phyloP scores from a whole-genome alignment of 2,888 invertebrate genomes.

The Pachycephus smyrnensis region DNA sequence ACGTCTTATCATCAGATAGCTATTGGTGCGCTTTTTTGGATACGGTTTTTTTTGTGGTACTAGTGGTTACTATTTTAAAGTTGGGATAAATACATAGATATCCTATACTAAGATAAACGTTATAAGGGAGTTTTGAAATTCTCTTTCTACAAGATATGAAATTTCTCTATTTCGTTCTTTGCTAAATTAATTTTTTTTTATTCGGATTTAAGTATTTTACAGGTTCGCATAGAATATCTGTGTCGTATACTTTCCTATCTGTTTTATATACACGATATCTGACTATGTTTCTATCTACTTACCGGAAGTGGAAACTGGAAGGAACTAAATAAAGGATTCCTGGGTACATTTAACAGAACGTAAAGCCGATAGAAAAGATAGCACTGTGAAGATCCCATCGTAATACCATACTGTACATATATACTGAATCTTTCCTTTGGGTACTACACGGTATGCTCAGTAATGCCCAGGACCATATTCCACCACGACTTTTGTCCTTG shows the following conservation, averaged over 20 bases:
- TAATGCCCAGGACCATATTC: background rate
- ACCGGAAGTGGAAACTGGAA: background rate
- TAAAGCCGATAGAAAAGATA: slow-evolving; percentile 4
- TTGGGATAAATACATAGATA: too few species aligned
- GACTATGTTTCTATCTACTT: slow-evolving; percentile 2
- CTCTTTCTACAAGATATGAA: too few species aligned
- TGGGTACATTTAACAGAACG: slow-evolving; percentile 5
- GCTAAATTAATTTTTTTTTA: background rate
- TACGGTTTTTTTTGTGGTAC: too few species aligned
- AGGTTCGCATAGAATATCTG: background rate
- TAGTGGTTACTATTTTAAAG: too few species aligned
- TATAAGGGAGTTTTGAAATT: too few species aligned
- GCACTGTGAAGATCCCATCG: slow-evolving; percentile 1
- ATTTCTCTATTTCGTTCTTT: too few species aligned
- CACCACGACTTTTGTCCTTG: background rate
- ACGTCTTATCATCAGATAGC: too few species aligned
- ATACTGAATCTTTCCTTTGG: slow-evolving; percentile 12
- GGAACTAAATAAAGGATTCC: background rate
- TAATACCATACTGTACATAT: slow-evolving; percentile 26
- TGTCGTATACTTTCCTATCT: background rate
- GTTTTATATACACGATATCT: background rate
- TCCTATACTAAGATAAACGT: too few species aligned
- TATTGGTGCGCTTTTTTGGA: too few species aligned
- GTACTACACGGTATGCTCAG: background rate
- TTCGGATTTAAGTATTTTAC: background rate